Base-by-base conservation (phyloP, 1,140 invertebrate species). In the Drosophila orena region DNA sequence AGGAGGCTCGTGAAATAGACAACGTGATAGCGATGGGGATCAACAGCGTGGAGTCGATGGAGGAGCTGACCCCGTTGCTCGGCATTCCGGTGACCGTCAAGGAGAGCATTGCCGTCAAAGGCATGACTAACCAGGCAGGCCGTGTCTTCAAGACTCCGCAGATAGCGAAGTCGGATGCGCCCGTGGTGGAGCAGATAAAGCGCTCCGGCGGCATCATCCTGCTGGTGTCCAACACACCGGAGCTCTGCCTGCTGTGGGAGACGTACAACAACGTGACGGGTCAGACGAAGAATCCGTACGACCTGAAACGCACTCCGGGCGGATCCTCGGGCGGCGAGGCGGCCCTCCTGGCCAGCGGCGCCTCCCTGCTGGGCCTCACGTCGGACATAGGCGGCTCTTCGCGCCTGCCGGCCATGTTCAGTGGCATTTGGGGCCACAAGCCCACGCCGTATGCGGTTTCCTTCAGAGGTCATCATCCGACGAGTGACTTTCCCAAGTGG, bases 171-270 rank as follows among this genome's bases (percentile, higher is more conserved):
- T 92, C 94, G 38, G 96, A 98, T 93, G 96, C 96, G 1, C 94
- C 94, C 3, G 94, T 95, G 10, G 95, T 98, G 0, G 92, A 92
- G 24, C 93, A 94, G 14, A 93, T 97, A 15, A 94, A 94, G 74
- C 91, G 95, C 42, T 96, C 96, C 38, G 97, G 98, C n/a, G 97
- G 96, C 14, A 98, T 99, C 74, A 95, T 96, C 4, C 91, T 98
- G 11, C 66, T 91, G n/a, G 95, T 97, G 0, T 98, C 97, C 15
- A 99, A 98, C 92, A 96, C 97, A 1, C 97, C 98, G 2, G 98
- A 99, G 91, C 93, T 98, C n/a, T 97, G 97, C 75, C 94, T 98
- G 94, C 96, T 96, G 92, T 98, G 96, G 95, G 98, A 99, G 92
- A 97, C 96, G 0, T 95, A 94, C 68, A 99, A 99, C 93, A 96